These are phyloP conservation scores for Halichoerus grypus DNA, from an alignment of 2,113 vertebrate species.

Conservation along the genomic window DNA sequence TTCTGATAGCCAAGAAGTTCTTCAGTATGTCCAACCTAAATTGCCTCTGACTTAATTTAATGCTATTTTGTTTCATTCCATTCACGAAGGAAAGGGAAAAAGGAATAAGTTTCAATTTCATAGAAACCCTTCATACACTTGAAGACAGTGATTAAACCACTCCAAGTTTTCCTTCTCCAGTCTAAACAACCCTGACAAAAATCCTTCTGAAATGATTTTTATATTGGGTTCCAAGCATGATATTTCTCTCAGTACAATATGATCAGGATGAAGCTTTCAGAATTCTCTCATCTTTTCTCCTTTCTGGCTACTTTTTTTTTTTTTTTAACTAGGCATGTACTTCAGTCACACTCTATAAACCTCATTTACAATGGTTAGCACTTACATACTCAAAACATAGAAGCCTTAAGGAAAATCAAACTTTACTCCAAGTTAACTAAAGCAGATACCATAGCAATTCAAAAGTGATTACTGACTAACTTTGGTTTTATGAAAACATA, in stretches of 20 bases:
- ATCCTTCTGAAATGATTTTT: conserved; percentile 44
- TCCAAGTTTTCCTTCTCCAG: conserved; percentile 12
- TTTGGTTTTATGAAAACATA: conserved; percentile 33
- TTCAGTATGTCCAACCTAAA: conserved; percentile 47
- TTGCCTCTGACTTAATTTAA: conserved; percentile 70
- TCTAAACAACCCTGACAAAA: conserved; percentile 27
- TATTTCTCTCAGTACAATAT: conserved; percentile 31
- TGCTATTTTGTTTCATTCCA: conserved; percentile 61
- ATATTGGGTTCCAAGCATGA: background rate
- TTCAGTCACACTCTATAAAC: conserved; percentile 1
- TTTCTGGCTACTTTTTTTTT: background rate
- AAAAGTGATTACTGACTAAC: background rate
- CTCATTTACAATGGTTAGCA: background rate
- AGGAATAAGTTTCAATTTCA: conserved; percentile 57
- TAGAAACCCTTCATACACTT: background rate
- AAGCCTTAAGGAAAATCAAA: background rate
- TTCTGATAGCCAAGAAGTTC: conserved; percentile 50
- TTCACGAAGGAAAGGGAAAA: conserved; percentile 58
- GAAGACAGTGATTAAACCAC: background rate
- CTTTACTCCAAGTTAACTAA: conserved; percentile 33
- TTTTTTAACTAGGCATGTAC: background rate
- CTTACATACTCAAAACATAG: background rate
- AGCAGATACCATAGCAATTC: background rate
- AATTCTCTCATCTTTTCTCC: conserved; percentile 42
- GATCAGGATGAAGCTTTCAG: background rate